These are phyloP conservation scores for Aspidiotus destructor DNA, from an alignment of 2,888 invertebrate genomes.

Conservation along the genomic window DNA sequence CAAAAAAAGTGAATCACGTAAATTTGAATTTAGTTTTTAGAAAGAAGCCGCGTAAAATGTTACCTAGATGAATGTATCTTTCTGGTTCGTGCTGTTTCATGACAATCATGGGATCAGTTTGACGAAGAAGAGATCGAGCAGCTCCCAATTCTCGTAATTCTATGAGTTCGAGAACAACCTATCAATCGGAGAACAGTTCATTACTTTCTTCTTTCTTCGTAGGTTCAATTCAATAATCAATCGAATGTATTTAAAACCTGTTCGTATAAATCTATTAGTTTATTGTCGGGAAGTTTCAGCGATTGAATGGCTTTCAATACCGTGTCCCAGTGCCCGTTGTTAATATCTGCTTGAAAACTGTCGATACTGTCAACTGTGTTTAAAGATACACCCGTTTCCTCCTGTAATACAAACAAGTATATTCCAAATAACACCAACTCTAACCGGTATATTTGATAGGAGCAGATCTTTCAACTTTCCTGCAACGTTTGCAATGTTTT, in stretches of 20 bases:
- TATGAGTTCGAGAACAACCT: constrained; percentile 89
- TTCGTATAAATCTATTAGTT: constrained; percentile 95
- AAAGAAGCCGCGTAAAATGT: constrained; percentile 23
- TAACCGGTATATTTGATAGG: too few relatives aligned
- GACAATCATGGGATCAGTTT: constrained; percentile 97
- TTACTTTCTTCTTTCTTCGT: too few relatives aligned
- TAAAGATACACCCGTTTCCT: constrained; percentile 94
- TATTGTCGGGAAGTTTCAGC: constrained; percentile 92
- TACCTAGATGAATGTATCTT: constrained; percentile 83
- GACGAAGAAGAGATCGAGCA: constrained; percentile 83
- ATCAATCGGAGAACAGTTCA: constrained; percentile 27
- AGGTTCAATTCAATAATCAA: too few relatives aligned
- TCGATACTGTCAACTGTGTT: constrained; percentile 99
- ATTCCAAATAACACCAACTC: too few relatives aligned
- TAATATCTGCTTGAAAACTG: constrained; percentile 93
- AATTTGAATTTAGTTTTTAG: too few relatives aligned
- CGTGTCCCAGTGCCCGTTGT: constrained; percentile 98
- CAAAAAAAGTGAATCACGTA: constrained; percentile 24
- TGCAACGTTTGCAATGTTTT: constrained; percentile 84
- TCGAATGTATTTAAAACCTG: constrained; percentile 52
- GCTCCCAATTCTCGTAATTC: constrained; percentile 95
- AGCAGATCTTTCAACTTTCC: constrained; percentile 46
- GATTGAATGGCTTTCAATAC: constrained; percentile 95
- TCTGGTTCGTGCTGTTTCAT: constrained; percentile 95
- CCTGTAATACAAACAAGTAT: constrained; percentile 48